Evolutionary conservation across 2,113 vertebrate species (phyloP), one percentile per base, ranked within the genome.

Genomic region (Hippocampus barbouri): DNA sequence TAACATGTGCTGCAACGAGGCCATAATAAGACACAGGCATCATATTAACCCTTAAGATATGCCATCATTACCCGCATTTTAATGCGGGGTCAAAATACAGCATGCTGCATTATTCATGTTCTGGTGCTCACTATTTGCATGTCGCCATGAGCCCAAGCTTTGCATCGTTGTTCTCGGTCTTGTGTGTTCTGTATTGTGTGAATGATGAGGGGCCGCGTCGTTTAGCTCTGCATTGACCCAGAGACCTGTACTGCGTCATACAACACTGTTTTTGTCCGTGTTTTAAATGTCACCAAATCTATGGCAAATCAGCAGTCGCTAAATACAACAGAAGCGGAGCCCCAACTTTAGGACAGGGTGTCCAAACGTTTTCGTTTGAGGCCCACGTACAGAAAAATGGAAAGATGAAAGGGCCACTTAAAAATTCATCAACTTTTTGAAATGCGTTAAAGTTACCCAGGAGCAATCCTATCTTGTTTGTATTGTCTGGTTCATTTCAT

Each of bases 241-340:
- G 25, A 77, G 68, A 21, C 27, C 60, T 66, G 70, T 69, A 74
- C 67, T 76, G 81, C 79, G 77, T 82, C 74, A 79, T 72, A 79
- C 64, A 20, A 61, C 34, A 66, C 71, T 83, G 69, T 80, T 77
- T 53, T 8, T 25, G 75, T 54, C 45, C 43, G 23, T 61, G 63
- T 78, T 87, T 81, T 82, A 84, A 86, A 89, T 84, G 83, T 82
- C 85, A 87, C 70, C 69, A 80, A 86, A 61, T 86, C 57, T 83
- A 72, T 70, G 43, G 78, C 61, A 77, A 82, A 82, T 82, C 73
- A 82, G 74, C 76, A 77, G 66, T 21, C 60, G 65, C 64, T 71
- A 75, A 77, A 77, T 38, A 74, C 64, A 78, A 73, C 65, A 67
- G 0, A 47, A 70, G 21, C 23, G 23, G 18, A 11, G 59, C 12